Conservation (phyloP, 2,888 invertebrate species). For the Macrosiphum euphorbiae region DNA sequence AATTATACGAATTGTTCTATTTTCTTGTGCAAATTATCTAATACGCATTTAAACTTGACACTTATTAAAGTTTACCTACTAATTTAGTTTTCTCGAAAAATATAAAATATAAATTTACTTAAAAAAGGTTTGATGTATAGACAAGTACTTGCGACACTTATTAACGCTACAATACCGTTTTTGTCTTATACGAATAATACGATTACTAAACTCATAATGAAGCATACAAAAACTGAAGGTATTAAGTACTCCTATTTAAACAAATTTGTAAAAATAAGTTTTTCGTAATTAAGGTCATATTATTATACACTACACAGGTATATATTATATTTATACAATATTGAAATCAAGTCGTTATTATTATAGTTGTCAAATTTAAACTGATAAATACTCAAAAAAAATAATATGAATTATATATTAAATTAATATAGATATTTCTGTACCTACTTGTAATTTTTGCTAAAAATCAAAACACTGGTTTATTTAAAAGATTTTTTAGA, state of each 20-base stretch:
- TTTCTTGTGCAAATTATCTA: neutral
- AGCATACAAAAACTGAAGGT: neutral
- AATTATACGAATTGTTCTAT: neutral
- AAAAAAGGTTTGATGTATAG: neutral
- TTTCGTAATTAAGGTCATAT: neutral
- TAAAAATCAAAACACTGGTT: too few species aligned
- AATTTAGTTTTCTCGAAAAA: neutral
- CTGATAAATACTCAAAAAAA: neutral
- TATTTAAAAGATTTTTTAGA: too few species aligned
- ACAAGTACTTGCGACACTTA: neutral
- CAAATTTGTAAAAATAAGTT: neutral
- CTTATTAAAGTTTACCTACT: constrained; percentile 5
- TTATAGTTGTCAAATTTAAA: neutral
- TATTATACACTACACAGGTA: neutral
- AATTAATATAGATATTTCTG: too few species aligned
- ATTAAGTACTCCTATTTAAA: neutral
- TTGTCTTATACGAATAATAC: neutral
- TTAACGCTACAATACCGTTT: neutral
- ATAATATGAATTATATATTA: too few species aligned
- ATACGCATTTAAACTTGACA: neutral
- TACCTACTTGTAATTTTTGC: too few species aligned
- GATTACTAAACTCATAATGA: neutral
- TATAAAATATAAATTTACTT: neutral
- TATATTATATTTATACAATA: neutral
- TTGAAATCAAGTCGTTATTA: neutral